Base-by-base conservation (phyloP, 1,140 invertebrate genomes). In the Camponotus vicinus region DNA sequence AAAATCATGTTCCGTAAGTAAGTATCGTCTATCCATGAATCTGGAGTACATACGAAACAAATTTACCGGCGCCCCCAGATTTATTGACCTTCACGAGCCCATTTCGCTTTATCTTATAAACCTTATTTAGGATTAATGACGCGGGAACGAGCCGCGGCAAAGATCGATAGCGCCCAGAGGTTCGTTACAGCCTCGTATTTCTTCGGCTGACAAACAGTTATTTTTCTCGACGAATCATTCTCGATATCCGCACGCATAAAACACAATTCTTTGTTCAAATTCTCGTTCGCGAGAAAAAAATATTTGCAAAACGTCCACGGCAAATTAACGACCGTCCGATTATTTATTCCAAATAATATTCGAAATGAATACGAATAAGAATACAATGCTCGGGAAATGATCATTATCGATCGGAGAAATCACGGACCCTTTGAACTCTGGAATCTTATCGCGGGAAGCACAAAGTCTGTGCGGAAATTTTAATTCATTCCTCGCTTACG, bases 401-500 rank as follows among this genome's bases (percentile, higher is more conserved):
- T 86, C 66, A 69, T 89, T 88, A 92, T 92, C 89, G 87, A 80
- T 64, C 76, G 79, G 87, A 88, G 84, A 92, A 84, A 91, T 87
- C 88, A 83, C 83, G 88, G 91, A 88, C 88, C 88, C 85, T 92
- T 90, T 88, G 67, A 27, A 84, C 86, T 91, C 49, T 59, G 75
- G 88, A 89, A 93, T 92, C 88, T 88, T 92, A 92, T 92, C 89
- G 83, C 73, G 89, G 89, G 89, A 92, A 92, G 27, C 27, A 92
- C 90, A 91, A 92, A 92, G 90, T 92, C 88, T 55, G 87, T 59
- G 61, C 84, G 84, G 86, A 85, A 92, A 86, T 71, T 86, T 83
- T 90, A 92, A 91, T 89, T 92, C 86, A 91, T 91, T 89, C 91
- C 79, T 52, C 45, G 84, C 73, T 86, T 85, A 86, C 87, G 90